phyloP scores from a whole-genome alignment of 2,797 vertebrate species.

The Helostoma temminkii region DNA sequence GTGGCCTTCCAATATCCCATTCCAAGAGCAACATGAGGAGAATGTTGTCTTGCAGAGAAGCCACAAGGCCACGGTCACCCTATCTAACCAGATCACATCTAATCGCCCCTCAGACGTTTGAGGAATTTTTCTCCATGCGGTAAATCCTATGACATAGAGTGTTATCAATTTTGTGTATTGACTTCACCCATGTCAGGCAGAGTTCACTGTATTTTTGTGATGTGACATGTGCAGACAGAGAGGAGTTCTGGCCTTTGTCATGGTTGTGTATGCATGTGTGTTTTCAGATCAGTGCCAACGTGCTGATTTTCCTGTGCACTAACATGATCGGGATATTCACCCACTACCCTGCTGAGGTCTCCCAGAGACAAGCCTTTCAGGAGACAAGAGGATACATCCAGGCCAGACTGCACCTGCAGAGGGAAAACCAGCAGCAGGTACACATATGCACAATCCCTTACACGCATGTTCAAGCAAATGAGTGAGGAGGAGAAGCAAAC shows the following conservation, averaged over 20 bases:
- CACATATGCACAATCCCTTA: constrained; percentile 3
- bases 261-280: constrained; percentile 32
- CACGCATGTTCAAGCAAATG: constrained; percentile 31
- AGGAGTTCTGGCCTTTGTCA: neutral
- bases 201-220: constrained; percentile 55
- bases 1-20: constrained; percentile 24
- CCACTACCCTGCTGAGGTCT: constrained; percentile 96
- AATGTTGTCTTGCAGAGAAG: constrained; percentile 50
- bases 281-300: constrained; percentile 91
- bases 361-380: constrained; percentile 97
- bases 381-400: constrained; percentile 98
- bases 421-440: constrained; percentile 98
- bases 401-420: constrained; percentile 93
- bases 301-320: constrained; percentile 94
- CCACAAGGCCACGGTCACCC: constrained; percentile 37
- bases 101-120: constrained; percentile 63
- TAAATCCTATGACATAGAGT: constrained; percentile 63
- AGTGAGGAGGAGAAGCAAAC: constrained; percentile 19
- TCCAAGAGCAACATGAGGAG: constrained; percentile 23
- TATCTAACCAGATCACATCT: constrained; percentile 65
- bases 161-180: constrained; percentile 67
- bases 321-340: constrained; percentile 97
- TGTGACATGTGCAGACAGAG: constrained; percentile 37
- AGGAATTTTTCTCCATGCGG: constrained; percentile 61
- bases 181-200: constrained; percentile 70